phyloP scores from a whole-genome alignment of 2,113 vertebrate species.

The Bungarus multicinctus region DNA sequence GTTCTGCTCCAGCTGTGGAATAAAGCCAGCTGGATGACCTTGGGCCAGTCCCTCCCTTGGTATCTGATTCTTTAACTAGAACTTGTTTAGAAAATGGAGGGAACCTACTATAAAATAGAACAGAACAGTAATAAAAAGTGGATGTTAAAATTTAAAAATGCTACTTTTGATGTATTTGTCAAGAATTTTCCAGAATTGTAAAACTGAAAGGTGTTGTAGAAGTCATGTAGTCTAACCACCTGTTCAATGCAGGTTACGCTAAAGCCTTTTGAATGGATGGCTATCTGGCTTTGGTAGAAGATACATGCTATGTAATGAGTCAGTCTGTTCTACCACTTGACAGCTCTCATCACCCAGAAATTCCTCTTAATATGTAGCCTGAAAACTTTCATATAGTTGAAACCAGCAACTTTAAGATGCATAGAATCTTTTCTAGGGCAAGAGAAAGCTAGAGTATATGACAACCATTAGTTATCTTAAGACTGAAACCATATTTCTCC shows the following conservation, averaged over 20 bases:
- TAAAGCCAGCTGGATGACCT: not conserved
- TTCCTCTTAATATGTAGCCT: not conserved
- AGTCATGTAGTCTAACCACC: not conserved
- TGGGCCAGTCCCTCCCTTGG: not conserved
- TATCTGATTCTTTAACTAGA: not conserved
- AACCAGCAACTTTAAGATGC: not conserved
- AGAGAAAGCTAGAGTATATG: not conserved
- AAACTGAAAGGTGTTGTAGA: not conserved
- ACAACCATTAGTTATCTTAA: not conserved
- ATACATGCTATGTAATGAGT: not conserved
- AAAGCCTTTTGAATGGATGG: not conserved
- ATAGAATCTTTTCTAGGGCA: not conserved
- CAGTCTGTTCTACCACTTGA: not conserved
- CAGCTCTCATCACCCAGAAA: not conserved
- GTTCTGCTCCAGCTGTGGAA: not conserved
- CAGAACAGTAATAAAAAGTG: not conserved
- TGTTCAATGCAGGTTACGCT: not conserved
- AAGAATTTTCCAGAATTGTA: not conserved
- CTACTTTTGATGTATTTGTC: not conserved
- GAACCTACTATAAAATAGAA: not conserved
- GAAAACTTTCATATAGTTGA: not conserved
- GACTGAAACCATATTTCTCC: not conserved
- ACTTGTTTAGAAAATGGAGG: not conserved
- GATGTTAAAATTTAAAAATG: not conserved
- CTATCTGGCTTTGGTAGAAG: not conserved